Evolutionary conservation across 2,113 vertebrate species (phyloP).

Genomic region (Glaucidium brasilianum): DNA sequence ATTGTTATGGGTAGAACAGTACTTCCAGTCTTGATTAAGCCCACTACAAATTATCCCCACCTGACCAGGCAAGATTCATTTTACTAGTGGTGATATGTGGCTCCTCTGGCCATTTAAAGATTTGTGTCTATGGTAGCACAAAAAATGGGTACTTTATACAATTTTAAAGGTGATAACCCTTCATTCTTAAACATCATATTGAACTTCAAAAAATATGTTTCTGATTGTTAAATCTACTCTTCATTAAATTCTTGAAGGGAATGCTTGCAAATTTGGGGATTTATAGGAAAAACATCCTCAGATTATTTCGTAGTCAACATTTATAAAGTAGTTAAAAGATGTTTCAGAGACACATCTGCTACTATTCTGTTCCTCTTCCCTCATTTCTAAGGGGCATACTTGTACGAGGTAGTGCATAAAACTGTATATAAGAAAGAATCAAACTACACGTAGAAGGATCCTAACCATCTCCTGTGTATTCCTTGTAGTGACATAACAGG

Average conservation of each 20-base stretch:
- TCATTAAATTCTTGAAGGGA: not conserved
- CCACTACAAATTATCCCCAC: not conserved
- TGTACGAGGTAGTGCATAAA: not conserved
- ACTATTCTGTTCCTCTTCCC: not conserved
- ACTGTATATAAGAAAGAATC: not conserved
- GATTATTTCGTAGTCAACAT: not conserved
- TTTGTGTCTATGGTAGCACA: not conserved
- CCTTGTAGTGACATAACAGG: not conserved
- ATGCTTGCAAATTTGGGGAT: not conserved
- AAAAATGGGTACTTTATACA: not conserved
- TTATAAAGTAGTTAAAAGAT: not conserved
- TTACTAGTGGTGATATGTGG: not conserved
- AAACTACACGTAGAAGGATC: not conserved
- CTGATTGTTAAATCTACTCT: not conserved
- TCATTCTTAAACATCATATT: not conserved
- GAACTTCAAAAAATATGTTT: not conserved
- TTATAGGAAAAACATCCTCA: not conserved
- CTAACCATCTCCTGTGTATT: not conserved
- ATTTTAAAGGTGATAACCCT: not conserved
- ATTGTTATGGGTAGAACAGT: not conserved
- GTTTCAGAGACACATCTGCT: not conserved
- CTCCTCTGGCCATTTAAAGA: not conserved
- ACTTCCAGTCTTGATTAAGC: not conserved
- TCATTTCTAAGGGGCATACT: not conserved
- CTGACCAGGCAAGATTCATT: not conserved